phyloP scores from a whole-genome alignment of 1,140 invertebrate genomes.

The Oryzaephilus surinamensis region DNA sequence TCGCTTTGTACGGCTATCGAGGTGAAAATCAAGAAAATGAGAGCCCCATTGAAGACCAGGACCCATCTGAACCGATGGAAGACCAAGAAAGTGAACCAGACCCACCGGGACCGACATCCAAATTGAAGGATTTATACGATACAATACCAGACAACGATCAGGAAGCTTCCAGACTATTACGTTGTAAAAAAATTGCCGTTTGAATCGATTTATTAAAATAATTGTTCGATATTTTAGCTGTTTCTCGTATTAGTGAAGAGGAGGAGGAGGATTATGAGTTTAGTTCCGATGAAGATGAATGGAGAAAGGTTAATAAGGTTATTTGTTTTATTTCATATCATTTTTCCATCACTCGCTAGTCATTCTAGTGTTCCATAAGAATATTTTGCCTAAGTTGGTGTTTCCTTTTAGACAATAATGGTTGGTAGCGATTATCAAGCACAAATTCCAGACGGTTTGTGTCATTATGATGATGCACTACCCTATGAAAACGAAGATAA shows the following conservation, averaged over 20 bases:
- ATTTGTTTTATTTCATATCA: slow-evolving; percentile 18
- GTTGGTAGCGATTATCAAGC: slow-evolving; percentile 92
- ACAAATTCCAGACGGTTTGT: slow-evolving; percentile 81
- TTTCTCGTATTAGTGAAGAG: slow-evolving; percentile 54
- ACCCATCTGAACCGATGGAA: slow-evolving; percentile 19
- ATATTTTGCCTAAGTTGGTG: background rate
- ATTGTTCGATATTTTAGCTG: slow-evolving; percentile 37
- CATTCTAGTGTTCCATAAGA: background rate
- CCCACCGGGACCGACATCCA: slow-evolving; percentile 25
- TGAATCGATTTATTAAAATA: slow-evolving; percentile 6
- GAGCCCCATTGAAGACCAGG: slow-evolving; percentile 29
- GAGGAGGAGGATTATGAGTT: slow-evolving; percentile 68
- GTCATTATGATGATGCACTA: slow-evolving; percentile 81
- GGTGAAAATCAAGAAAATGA: slow-evolving; percentile 34
- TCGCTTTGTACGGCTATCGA: slow-evolving; percentile 76
- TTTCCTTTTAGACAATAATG: slow-evolving; percentile 67
- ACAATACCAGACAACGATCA: slow-evolving; percentile 29
- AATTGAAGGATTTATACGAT: slow-evolving; percentile 30
- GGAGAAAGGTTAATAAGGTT: slow-evolving; percentile 47
- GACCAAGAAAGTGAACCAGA: slow-evolving; percentile 26
- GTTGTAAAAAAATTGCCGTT: slow-evolving; percentile 30
- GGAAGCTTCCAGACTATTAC: slow-evolving; percentile 29
- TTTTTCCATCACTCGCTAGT: background rate
- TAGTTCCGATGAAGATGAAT: slow-evolving; percentile 65
- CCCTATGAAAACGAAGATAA: slow-evolving; percentile 97